phyloP scores from a whole-genome alignment of 2,113 vertebrate species.

The Petromus typicus region DNA sequence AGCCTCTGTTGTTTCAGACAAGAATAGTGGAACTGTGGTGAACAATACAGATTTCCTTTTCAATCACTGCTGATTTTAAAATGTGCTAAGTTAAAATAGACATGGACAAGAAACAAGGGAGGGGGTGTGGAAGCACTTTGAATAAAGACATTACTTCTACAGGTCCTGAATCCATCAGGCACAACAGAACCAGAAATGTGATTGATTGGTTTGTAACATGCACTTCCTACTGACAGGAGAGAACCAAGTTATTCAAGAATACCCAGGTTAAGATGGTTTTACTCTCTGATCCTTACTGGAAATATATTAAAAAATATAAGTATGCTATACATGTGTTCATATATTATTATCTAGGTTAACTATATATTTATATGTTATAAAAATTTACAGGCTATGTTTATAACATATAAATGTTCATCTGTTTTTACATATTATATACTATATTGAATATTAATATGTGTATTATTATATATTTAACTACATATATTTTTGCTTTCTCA shows the following conservation, averaged over 20 bases:
- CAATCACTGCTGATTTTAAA: constrained; percentile 53
- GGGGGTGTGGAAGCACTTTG: not conserved
- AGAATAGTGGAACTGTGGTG: constrained; percentile 35
- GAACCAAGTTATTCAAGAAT: not conserved
- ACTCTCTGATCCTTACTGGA: not conserved
- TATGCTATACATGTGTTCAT: not conserved
- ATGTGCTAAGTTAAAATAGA: constrained; percentile 58
- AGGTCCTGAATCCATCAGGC: not conserved
- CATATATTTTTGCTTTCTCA: not conserved
- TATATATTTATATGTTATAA: not conserved
- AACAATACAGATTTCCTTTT: constrained; percentile 71
- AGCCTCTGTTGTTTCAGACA: constrained; percentile 53
- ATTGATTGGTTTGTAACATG: not conserved
- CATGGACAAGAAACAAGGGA: constrained; percentile 30
- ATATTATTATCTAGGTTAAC: not conserved
- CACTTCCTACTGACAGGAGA: not conserved
- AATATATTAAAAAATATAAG: not conserved
- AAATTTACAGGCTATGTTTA: not conserved
- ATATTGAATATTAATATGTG: not conserved
- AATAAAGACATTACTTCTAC: not conserved
- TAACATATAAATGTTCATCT: not conserved
- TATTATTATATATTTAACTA: not conserved
- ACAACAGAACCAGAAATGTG: not conserved
- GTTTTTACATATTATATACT: not conserved
- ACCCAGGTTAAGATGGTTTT: not conserved